These are phyloP conservation scores for Rhinogobio ventralis DNA, from an alignment of 2,797 vertebrate species.

Conservation along the genomic window DNA sequence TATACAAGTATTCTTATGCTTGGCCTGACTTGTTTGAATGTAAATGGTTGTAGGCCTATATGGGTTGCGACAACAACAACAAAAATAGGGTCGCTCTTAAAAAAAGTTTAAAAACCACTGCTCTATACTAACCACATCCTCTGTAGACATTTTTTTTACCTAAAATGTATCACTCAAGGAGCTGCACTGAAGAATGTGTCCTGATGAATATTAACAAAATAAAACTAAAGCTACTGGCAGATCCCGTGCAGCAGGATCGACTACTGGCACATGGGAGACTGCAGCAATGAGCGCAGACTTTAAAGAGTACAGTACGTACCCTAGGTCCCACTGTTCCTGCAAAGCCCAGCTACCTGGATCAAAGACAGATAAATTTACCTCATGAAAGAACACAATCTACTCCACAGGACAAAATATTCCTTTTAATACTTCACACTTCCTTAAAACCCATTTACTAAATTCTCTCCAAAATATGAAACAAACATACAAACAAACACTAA, in stretches of 20 bases:
- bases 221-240: constrained; percentile 29
- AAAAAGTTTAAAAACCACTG: too few species aligned
- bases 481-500: background rate
- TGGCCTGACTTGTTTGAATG: too few species aligned
- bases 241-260: background rate
- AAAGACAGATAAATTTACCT: constrained; percentile 22
- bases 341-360: constrained; percentile 36
- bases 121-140: too few species aligned
- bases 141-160: constrained; percentile 10
- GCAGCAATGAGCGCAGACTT: constrained; percentile 48
- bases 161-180: background rate
- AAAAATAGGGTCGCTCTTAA: too few species aligned
- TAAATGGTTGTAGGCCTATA: too few species aligned
- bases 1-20: too few species aligned
- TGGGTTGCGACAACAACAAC: too few species aligned
- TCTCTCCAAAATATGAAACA: background rate
- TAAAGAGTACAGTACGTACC: constrained; percentile 35
- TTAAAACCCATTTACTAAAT: background rate
- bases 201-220: constrained; percentile 35
- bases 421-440: constrained; percentile 16
- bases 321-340: constrained; percentile 3
- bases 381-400: constrained; percentile 38
- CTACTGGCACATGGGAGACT: constrained; percentile 25
- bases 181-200: background rate
- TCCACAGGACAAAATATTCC: constrained; percentile 23